Evolutionary conservation across 1,140 invertebrate genomes (phyloP), one percentile per base, ranked within the genome.

Genomic region (Formica exsecta): DNA sequence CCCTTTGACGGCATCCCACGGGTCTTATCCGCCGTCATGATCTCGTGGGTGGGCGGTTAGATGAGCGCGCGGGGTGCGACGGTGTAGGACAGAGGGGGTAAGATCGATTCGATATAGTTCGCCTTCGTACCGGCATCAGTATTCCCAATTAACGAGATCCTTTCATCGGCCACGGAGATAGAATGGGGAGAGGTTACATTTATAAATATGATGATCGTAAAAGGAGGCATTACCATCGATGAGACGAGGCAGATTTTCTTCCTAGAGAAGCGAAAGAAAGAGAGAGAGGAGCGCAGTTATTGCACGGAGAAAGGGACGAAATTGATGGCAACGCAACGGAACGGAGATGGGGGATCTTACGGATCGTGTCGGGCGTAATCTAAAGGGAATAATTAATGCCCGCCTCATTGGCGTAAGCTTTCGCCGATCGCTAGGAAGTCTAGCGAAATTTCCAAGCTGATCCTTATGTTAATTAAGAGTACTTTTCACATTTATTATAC

Each of bases 71-170:
- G 65, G 54, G 73, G 79, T 61, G 59, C 32, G 87, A 13, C 22
- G 57, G 61, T 57, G 64, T 74, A 75, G 68, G 65, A 89, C 71
- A 77, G 71, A 84, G 86, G 62, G 48, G 68, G 73, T 89, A 89
- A 88, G 90, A 94, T 95, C 94, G 94, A 95, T 94, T 92, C 88
- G 68, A 77, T 86, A 93, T 92, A 91, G 90, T 92, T 89, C 87
- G 87, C 89, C 73, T 88, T 90, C 90, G 86, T 87, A 89, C 79
- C 91, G 90, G 89, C 93, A 94, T 94, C 93, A 92, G 93, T 94
- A 94, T 94, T 95, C 93, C 93, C 94, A 95, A 95, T 95, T 95
- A 95, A 94, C 92, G 87, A 86, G 92, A 92, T 93, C 90, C 92
- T 94, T 94, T 93, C 93, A 92, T 93, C 93, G 90, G 88, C 68